Evolutionary conservation across 2,888 invertebrate species (phyloP).

Genomic region (Neuroscelio doddi): DNA sequence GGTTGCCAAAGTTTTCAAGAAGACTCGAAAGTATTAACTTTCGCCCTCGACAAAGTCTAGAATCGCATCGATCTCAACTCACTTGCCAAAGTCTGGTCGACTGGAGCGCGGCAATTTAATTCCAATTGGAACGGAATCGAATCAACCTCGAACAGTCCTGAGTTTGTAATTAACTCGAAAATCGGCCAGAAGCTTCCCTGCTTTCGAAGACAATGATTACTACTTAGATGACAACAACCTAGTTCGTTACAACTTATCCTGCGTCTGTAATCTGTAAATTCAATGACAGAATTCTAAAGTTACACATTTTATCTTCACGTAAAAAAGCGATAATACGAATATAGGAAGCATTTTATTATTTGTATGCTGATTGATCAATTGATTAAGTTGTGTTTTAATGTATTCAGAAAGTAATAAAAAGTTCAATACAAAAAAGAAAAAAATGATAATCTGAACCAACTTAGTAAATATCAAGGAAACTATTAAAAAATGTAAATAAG

Average conservation of each 20-base stretch:
- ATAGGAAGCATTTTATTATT: too few species aligned
- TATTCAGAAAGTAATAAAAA: too few species aligned
- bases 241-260: slow-evolving; percentile 20
- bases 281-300: not conserved
- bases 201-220: slow-evolving; percentile 35
- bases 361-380: too few species aligned
- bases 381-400: too few species aligned
- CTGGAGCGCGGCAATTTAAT: slow-evolving; percentile 46
- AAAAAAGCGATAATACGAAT: too few species aligned
- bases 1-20: slow-evolving; percentile 43
- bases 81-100: slow-evolving; percentile 43
- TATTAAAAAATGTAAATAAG: too few species aligned
- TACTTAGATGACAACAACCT: slow-evolving; percentile 36
- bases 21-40: slow-evolving; percentile 42
- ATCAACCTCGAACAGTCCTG: slow-evolving; percentile 47
- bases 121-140: slow-evolving; percentile 48
- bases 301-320: too few species aligned
- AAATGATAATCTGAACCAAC: too few species aligned
- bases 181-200: slow-evolving; percentile 35
- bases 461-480: too few species aligned
- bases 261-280: slow-evolving; percentile 6
- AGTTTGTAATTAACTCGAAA: slow-evolving; percentile 52
- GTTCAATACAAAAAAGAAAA: too few species aligned
- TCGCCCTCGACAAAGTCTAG: slow-evolving; percentile 41
- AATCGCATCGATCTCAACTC: slow-evolving; percentile 41